Base-by-base conservation (phyloP, 2,797 vertebrate genomes). In the Hippopotamyrus pictus region DNA sequence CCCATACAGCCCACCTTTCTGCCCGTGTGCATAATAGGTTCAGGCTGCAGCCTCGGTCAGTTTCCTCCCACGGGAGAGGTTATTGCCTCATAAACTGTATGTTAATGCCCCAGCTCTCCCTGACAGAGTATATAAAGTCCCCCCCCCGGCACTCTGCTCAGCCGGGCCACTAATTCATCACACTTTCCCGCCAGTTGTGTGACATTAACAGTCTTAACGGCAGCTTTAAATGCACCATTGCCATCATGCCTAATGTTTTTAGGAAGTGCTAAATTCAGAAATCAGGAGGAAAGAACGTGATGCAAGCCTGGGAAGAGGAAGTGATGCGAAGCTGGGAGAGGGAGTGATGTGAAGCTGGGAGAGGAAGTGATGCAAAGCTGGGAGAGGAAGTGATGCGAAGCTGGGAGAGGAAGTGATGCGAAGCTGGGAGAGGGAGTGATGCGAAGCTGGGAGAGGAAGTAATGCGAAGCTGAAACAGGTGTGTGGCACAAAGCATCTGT, bases 41-140 rank as follows among this genome's bases (percentile, higher is more conserved):
- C 93, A 93, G 92, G 90, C 92, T 94, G 93, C 91, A 90, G 90
- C 91, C 89, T 46, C 73, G 91, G 92, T 93, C 92, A 92, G 76
- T 88, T 69, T 88, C 88, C 92, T 91, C 92, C 84, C 92, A 87
- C 86, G 92, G 90, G 92, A 90, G 91, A 92, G 89, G 91, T 93
- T 93, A 94, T 92, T 93, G 92, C 91, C 93, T 93, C 92, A 91
- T 93, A 93, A 94, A 94, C 90, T 89, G 91, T 90, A 93, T 90
- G 92, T 92, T 93, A 92, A 92, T 92, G 90, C 90, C 91, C 89
- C 59, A 14, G 54, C 89, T 91, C 57, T 89, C 91, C 91, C 90
- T 89, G 33, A 57, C 53, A 46, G 89, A 89, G 88, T 90, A 88
- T 90, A 90, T 91, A 84, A 91, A 90, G 89, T 91, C 89, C 90